Evolutionary conservation across 2,113 vertebrate species (phyloP).

Genomic region (Struthidea cinerea): DNA sequence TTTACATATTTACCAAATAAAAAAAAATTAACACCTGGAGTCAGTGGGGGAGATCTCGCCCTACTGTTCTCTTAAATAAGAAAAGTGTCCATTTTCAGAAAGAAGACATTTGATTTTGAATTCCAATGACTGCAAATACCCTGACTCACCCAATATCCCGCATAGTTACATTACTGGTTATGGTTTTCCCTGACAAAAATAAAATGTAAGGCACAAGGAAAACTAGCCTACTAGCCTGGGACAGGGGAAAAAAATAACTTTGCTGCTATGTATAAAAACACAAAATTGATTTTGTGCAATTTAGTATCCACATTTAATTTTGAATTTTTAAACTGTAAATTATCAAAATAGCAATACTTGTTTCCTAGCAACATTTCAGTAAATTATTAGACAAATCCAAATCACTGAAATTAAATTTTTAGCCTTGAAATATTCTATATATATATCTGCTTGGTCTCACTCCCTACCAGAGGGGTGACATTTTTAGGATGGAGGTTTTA

Average conservation of each 20-base stretch:
- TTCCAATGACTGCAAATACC: neutral
- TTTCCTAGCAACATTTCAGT: neutral
- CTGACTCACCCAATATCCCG: rapidly evolving
- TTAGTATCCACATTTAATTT: neutral
- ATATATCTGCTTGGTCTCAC: neutral
- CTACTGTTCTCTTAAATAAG: neutral
- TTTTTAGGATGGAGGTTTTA: slow-evolving; percentile 25
- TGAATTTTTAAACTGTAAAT: neutral
- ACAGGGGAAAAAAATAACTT: neutral
- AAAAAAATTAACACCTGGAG: neutral
- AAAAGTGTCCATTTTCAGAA: neutral
- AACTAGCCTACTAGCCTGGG: neutral
- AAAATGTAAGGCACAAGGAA: neutral
- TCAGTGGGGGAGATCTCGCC: neutral
- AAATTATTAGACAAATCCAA: neutral
- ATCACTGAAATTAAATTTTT: neutral
- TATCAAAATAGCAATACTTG: neutral
- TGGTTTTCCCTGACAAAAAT: neutral
- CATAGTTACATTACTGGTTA: too few species aligned
- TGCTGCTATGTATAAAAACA: neutral
- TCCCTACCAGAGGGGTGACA: neutral
- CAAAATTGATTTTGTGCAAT: rapidly evolving
- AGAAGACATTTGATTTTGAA: neutral
- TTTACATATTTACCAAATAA: neutral
- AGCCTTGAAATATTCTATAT: neutral